Evolutionary conservation across 2,888 invertebrate species (phyloP).

Genomic region (Drosophila formosana): DNA sequence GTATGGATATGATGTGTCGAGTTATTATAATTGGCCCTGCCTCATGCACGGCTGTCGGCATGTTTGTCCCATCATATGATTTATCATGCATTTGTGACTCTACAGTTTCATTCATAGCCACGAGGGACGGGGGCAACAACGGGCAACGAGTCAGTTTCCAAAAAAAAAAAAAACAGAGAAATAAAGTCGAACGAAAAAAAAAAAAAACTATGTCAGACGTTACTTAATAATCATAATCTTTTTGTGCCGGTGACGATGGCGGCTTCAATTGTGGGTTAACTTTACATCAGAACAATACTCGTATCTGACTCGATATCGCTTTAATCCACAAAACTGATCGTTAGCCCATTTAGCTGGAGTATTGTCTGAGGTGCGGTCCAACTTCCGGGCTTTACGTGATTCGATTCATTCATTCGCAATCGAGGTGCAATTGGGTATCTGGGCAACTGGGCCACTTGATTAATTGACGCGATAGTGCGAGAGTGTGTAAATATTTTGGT

Average conservation of each 20-base stretch:
- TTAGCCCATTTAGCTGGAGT: slow-evolving; percentile 24
- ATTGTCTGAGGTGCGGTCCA: slow-evolving; percentile 68
- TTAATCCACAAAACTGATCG: slow-evolving; percentile 62
- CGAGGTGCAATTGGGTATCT: slow-evolving; percentile 8
- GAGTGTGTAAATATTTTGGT: slow-evolving; percentile 67
- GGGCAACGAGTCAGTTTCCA: slow-evolving; percentile 24
- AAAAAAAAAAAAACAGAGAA: slow-evolving; percentile 12
- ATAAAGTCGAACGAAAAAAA: slow-evolving; percentile 2
- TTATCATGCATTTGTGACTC: slow-evolving; percentile 83
- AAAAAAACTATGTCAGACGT: slow-evolving; percentile 77
- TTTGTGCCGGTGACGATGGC: slow-evolving; percentile 54
- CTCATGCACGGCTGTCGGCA: slow-evolving; percentile 76
- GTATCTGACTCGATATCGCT: slow-evolving; percentile 44
- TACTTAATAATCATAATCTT: slow-evolving; percentile 74
- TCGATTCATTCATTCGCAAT: slow-evolving; percentile 47
- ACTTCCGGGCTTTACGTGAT: slow-evolving; percentile 80
- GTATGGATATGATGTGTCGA: slow-evolving; percentile 38
- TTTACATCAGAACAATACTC: slow-evolving; percentile 23
- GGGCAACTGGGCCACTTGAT: slow-evolving; percentile 65
- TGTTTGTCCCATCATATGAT: slow-evolving; percentile 82
- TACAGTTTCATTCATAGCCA: slow-evolving; percentile 69
- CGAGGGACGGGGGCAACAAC: not conserved
- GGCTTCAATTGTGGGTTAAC: slow-evolving; percentile 65
- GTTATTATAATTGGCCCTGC: slow-evolving; percentile 61
- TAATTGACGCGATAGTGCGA: slow-evolving; percentile 68